Conservation (phyloP, 2,888 invertebrate species). For the Deilephila porcellus region DNA sequence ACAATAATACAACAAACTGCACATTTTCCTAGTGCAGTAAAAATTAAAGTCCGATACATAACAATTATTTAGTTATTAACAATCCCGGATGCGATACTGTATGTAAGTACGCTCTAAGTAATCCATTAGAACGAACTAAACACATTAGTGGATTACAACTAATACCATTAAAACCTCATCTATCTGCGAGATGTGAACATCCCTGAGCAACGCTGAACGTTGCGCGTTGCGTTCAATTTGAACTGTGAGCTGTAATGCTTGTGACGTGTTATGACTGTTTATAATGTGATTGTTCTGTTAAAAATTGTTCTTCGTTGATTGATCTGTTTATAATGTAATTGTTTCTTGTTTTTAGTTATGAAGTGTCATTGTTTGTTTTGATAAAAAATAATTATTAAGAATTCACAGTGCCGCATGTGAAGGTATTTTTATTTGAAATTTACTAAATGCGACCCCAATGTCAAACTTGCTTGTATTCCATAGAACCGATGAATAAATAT, state of each 20-base stretch:
- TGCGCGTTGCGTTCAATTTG: slow-evolving; percentile 37
- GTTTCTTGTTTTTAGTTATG: too few species aligned
- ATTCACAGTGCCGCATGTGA: too few species aligned
- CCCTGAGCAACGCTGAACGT: slow-evolving; percentile 46
- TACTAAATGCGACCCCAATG: too few species aligned
- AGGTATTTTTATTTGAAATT: too few species aligned
- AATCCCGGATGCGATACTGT: slow-evolving; percentile 35
- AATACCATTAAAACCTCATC: slow-evolving; percentile 70
- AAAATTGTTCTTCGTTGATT: neutral
- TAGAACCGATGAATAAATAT: neutral
- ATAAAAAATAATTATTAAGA: too few species aligned
- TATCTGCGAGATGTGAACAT: slow-evolving; percentile 51
- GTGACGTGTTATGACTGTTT: neutral
- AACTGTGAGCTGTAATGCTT: neutral
- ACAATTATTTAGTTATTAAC: slow-evolving; percentile 41
- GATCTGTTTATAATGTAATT: too few species aligned
- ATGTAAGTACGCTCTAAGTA: slow-evolving; percentile 48
- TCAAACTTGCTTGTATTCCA: neutral
- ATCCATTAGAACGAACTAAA: slow-evolving; percentile 68
- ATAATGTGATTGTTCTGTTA: neutral
- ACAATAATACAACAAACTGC: too few species aligned
- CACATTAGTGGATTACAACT: slow-evolving; percentile 68
- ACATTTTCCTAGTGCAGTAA: neutral
- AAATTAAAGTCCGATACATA: slow-evolving; percentile 36
- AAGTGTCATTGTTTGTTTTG: too few species aligned